Evolutionary conservation across 2,113 vertebrate genomes (phyloP), one percentile per base, ranked within the genome.

Genomic region (Lamprologus tigripictilis): DNA sequence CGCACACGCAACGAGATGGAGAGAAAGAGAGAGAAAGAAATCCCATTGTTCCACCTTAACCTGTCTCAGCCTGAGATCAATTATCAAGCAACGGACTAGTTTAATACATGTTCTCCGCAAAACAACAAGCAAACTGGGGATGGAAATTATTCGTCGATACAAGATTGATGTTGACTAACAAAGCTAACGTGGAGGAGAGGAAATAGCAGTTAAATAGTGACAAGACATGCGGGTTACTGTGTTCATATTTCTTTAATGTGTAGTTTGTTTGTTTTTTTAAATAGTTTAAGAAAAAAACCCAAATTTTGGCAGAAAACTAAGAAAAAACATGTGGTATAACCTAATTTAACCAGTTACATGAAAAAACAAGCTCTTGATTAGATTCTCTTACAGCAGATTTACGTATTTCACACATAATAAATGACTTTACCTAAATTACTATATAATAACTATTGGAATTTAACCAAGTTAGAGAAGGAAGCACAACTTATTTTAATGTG

Each of bases 111-210:
- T 85, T 88, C 83, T 37, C 11, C 0, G 6, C 83, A 47, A 89
- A 92, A 90, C 85, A 92, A 90, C 86, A 88, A 88, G 90, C 55
- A 73, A 80, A 81, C 82, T 83, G 91, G 82, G 89, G 88, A 90
- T 93, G 88, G 86, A 85, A 86, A 85, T 80, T 84, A 51, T 85
- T 73, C 63, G 85, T 90, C 80, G 82, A 89, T 88, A 84, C 53
- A 68, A 86, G 23, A 89, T 73, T 80, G 61, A 88, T 51, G 79
- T 84, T 73, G 23, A 78, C 45, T 51, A 19, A 88, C 6, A 19
- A 33, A 79, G 73, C 10, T 10, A 23, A 16, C 19, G 12, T 33
- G 16, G 49, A 23, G 71, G 1, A 12, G 45, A 58, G 26, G 71
- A 47, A 78, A 58, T 76, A 53, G 49, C 26, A 23, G 16, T 42